Evolutionary conservation across 2,888 invertebrate species (phyloP).

Genomic region (Thymelicus lineola): DNA sequence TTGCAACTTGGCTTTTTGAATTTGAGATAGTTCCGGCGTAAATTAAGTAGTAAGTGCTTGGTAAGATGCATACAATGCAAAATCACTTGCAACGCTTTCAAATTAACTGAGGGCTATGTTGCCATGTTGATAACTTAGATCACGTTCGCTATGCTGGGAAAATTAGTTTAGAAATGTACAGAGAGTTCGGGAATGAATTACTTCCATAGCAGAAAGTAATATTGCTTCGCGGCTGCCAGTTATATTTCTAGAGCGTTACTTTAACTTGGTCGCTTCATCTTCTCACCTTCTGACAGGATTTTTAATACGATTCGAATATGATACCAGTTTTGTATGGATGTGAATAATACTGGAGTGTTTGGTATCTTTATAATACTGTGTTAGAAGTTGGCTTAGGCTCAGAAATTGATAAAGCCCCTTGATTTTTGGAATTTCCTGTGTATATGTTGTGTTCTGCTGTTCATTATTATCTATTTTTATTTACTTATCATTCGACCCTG

Average conservation of each 20-base stretch:
- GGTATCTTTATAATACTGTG: too few species aligned
- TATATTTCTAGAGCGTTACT: slow-evolving; percentile 21
- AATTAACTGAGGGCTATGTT: slow-evolving; percentile 1
- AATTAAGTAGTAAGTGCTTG: neutral
- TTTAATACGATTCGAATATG: neutral
- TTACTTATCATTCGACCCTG: too few species aligned
- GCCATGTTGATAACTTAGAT: slow-evolving; percentile 10
- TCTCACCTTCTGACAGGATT: slow-evolving; percentile 7
- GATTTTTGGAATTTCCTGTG: too few species aligned
- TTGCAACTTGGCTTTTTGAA: too few species aligned
- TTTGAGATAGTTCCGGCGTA: too few species aligned
- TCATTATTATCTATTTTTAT: too few species aligned
- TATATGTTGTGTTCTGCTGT: too few species aligned
- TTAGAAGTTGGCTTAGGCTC: too few species aligned
- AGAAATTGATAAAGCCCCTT: too few species aligned
- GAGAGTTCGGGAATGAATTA: slow-evolving; percentile 24
- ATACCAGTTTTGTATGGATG: neutral
- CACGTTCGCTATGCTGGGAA: slow-evolving; percentile 4
- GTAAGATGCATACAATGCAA: neutral
- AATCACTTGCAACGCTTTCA: neutral
- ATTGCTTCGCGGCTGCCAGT: slow-evolving; percentile 11
- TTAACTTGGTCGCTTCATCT: slow-evolving; percentile 23
- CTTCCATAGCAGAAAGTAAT: slow-evolving; percentile 28
- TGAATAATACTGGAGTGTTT: neutral
- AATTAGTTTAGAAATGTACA: slow-evolving; percentile 27